phyloP scores from a whole-genome alignment of 1,140 invertebrate species.

The Drepana arcuata region DNA sequence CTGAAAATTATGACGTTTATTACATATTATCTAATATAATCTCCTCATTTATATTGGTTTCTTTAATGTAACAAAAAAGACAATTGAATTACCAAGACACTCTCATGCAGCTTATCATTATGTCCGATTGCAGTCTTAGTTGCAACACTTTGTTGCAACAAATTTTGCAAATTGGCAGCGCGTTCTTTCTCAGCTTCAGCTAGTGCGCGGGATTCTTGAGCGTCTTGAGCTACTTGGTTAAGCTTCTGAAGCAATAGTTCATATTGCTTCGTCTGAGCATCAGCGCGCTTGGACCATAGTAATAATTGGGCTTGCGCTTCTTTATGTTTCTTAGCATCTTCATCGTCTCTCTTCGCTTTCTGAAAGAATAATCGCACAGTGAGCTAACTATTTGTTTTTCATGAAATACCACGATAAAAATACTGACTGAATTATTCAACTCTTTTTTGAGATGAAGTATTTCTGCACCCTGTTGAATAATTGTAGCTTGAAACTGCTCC shows the following conservation, averaged over 20 bases:
- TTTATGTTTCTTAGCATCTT: conserved; percentile 32
- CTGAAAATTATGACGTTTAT: too few relatives aligned
- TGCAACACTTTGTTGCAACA: conserved; percentile 32
- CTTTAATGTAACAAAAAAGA: too few relatives aligned
- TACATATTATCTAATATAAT: too few relatives aligned
- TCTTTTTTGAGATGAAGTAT: conserved; percentile 45
- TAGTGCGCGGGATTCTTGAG: conserved; percentile 33
- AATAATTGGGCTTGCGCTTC: conserved; percentile 42
- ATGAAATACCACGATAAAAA: neutral
- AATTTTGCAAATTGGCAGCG: conserved; percentile 29
- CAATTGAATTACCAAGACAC: too few relatives aligned
- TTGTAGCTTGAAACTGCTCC: conserved; percentile 45
- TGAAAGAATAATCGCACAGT: conserved; percentile 14
- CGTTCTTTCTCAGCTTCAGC: conserved; percentile 42
- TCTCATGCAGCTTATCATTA: too few relatives aligned
- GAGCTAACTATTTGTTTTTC: neutral
- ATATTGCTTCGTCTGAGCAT: conserved; percentile 49
- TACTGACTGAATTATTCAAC: conserved; percentile 31
- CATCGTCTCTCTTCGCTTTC: conserved; percentile 24
- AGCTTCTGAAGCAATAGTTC: conserved; percentile 47
- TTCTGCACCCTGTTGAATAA: conserved; percentile 48
- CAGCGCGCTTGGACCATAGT: conserved; percentile 38
- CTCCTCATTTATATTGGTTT: too few relatives aligned
- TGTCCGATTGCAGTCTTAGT: too few relatives aligned
- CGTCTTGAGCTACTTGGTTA: conserved; percentile 41